Conservation (phyloP, 2,888 invertebrate species). For the Stegophylla sp. region DNA sequence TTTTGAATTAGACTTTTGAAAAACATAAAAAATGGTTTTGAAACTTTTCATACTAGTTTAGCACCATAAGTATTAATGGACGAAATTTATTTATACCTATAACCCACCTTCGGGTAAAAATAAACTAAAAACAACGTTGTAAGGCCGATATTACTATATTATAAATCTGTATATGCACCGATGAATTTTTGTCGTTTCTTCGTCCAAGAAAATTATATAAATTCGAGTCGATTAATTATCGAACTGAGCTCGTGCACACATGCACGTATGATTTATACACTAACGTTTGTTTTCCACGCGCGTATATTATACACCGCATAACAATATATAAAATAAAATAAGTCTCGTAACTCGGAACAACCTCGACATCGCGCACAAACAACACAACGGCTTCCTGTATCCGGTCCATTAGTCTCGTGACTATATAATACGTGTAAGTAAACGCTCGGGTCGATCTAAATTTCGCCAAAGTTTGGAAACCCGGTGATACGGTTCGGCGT, state of each 20-base stretch:
- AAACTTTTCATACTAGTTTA: too few species aligned
- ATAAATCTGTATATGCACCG: too few species aligned
- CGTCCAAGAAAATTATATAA: too few species aligned
- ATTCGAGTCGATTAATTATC: constrained; percentile 8
- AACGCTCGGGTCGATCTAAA: neutral
- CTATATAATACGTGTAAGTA: neutral
- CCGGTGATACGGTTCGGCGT: constrained; percentile 8
- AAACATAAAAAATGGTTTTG: too few species aligned
- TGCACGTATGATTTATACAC: neutral
- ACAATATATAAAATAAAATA: neutral
- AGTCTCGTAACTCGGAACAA: neutral
- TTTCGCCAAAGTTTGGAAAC: constrained; percentile 29
- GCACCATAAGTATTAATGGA: too few species aligned
- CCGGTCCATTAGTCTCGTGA: constrained; percentile 39
- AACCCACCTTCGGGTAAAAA: too few species aligned
- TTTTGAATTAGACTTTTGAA: too few species aligned
- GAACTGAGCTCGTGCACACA: neutral
- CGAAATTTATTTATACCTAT: too few species aligned
- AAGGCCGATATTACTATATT: too few species aligned
- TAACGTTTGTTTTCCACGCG: neutral
- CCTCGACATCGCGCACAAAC: too few species aligned
- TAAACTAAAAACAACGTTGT: too few species aligned
- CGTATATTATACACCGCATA: neutral
- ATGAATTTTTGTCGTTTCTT: too few species aligned
- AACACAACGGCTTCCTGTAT: neutral